Evolutionary conservation across 2,797 vertebrate species (phyloP).

Genomic region (Acanthis flammea): DNA sequence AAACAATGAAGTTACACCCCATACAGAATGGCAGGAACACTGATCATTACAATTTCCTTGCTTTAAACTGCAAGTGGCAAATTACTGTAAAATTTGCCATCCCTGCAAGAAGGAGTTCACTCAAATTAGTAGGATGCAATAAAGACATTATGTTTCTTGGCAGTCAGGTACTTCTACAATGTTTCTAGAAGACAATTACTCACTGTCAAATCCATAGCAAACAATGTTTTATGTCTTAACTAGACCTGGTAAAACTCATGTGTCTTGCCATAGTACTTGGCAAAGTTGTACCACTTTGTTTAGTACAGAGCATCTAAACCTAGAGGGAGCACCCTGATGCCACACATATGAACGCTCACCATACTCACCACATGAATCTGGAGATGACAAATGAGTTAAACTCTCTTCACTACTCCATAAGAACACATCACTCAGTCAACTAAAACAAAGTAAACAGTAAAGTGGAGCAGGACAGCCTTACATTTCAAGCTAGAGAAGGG

Average conservation of each 20-base stretch:
- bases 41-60: background rate
- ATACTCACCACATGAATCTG: background rate
- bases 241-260: background rate
- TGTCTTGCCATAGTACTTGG: background rate
- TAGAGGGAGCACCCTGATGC: background rate
- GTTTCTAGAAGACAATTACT: background rate
- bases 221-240: background rate
- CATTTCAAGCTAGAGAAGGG: background rate
- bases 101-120: background rate
- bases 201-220: background rate
- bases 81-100: background rate
- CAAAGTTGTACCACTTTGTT: background rate
- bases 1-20: background rate
- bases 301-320: background rate
- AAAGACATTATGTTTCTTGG: background rate
- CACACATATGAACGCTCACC: rapidly evolving
- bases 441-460: background rate
- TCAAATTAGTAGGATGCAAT: background rate
- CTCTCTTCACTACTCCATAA: background rate
- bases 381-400: background rate
- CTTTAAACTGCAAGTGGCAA: background rate
- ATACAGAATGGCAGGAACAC: background rate
- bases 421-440: background rate
- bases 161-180: background rate
- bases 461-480: background rate